These are phyloP conservation scores for Mystacornis crossleyi DNA, from an alignment of 2,113 vertebrate genomes.

Conservation along the genomic window DNA sequence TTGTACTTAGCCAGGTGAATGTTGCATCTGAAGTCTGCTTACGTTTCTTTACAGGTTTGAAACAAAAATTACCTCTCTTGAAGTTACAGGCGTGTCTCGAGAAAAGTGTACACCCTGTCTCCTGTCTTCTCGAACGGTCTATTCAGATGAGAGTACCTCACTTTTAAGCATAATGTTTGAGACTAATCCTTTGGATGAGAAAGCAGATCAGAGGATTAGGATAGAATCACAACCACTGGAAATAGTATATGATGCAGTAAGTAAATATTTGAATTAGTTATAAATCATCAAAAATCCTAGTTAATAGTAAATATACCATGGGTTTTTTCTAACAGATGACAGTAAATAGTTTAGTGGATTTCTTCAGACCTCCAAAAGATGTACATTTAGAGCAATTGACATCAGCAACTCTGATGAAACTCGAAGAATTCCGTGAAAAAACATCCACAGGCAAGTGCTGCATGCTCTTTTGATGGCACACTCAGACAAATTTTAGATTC, in stretches of 20 bases:
- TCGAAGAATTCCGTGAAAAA: constrained; percentile 96
- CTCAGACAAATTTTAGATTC: background rate
- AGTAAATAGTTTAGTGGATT: constrained; percentile 89
- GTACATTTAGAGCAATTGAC: constrained; percentile 91
- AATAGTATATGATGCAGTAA: constrained; percentile 96
- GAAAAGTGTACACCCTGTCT: constrained; percentile 79
- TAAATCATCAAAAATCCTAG: background rate
- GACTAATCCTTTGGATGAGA: constrained; percentile 91
- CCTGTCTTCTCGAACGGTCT: constrained; percentile 83
- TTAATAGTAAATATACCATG: background rate
- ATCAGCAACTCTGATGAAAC: constrained; percentile 92
- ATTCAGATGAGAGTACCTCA: constrained; percentile 71
- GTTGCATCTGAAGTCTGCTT: background rate
- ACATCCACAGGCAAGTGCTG: constrained; percentile 89
- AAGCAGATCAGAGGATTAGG: constrained; percentile 85
- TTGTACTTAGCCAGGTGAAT: background rate
- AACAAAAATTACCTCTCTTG: constrained; percentile 85
- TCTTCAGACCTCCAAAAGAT: constrained; percentile 91
- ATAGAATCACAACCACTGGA: constrained; percentile 92
- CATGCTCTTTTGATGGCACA: background rate
- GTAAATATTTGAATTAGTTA: constrained; percentile 40
- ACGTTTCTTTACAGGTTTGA: constrained; percentile 78
- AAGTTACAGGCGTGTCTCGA: constrained; percentile 84
- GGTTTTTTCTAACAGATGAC: constrained; percentile 80
- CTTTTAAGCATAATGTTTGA: constrained; percentile 91